Percentiles rank a stretch among this genome's conserved stretches.
These are phyloP conservation scores for Calyptommatus sinebrachiatus DNA, from an alignment of 2,113 vertebrate species.

Conservation along the genomic window DNA sequence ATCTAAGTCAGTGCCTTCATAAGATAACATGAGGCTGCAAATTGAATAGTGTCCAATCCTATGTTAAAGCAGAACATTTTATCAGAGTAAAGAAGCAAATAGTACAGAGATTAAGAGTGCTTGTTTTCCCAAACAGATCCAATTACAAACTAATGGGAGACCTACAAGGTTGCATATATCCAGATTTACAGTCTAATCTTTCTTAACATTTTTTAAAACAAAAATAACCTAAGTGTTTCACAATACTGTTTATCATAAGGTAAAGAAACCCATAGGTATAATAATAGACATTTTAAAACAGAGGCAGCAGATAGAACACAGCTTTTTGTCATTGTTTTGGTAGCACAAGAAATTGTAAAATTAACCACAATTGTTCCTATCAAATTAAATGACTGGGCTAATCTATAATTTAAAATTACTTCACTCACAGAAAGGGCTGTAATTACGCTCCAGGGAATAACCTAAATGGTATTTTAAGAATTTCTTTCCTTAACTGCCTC, in stretches of 20 bases:
- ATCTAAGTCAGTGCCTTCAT: neutral
- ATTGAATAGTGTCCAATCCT: neutral
- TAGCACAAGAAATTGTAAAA: slow-evolving; percentile 34
- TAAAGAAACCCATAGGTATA: neutral
- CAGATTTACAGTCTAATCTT: neutral
- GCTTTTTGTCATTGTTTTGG: slow-evolving; percentile 23
- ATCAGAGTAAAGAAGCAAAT: neutral
- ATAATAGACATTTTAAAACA: neutral
- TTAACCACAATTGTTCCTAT: slow-evolving; percentile 23
- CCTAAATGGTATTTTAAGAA: slow-evolving; percentile 16
- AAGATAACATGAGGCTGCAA: neutral
- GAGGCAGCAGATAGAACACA: slow-evolving; percentile 5
- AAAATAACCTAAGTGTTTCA: neutral
- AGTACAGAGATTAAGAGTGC: neutral
- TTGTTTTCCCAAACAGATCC: too few species aligned
- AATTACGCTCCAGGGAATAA: slow-evolving; percentile 33
- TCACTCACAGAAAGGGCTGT: slow-evolving; percentile 19
- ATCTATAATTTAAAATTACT: slow-evolving; percentile 30
- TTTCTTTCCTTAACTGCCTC: slow-evolving; percentile 33
- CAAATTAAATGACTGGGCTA: slow-evolving; percentile 18
- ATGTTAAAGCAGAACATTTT: neutral
- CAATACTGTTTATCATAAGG: neutral
- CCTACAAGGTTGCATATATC: too few species aligned
- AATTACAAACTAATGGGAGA: too few species aligned
- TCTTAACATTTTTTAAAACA: neutral